Evolutionary conservation across 2,888 invertebrate species (phyloP).

Genomic region (Azorinus chamasolen): DNA sequence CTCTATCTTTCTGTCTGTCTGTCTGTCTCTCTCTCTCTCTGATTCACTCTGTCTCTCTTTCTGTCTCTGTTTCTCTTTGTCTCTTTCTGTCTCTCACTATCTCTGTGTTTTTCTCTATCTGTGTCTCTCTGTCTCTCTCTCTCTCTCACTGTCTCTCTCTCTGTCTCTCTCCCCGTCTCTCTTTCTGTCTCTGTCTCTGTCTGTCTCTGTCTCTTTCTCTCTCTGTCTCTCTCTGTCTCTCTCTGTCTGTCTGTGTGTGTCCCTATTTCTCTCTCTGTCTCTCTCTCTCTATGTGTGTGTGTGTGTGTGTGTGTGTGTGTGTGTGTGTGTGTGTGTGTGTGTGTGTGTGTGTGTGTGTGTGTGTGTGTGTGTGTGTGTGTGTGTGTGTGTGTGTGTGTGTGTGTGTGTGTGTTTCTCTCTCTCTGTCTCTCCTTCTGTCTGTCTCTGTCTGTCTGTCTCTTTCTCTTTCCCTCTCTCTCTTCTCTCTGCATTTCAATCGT

Average conservation of each 20-base stretch:
- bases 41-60: too few species aligned
- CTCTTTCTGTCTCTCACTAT: too few species aligned
- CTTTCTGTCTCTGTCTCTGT: not conserved
- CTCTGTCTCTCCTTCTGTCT: too few species aligned
- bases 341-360: slow-evolving; percentile 6
- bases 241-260: slow-evolving; percentile 2
- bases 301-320: slow-evolving; percentile 6
- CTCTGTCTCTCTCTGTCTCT: not conserved
- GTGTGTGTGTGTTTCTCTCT: too few species aligned
- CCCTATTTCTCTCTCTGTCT: not conserved
- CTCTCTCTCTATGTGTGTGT: not conserved
- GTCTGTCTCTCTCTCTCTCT: too few species aligned
- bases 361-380: slow-evolving; percentile 1
- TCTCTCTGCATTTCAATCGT: too few species aligned
- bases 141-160: not conserved
- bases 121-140: too few species aligned
- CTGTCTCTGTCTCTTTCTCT: not conserved
- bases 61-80: too few species aligned
- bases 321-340: slow-evolving; percentile 6
- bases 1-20: too few species aligned
- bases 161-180: too few species aligned
- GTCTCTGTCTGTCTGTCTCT: not conserved
- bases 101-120: too few species aligned
- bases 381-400: not conserved
- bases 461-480: not conserved